phyloP scores from a whole-genome alignment of 2,113 vertebrate genomes.

The Myotis brandtii region DNA sequence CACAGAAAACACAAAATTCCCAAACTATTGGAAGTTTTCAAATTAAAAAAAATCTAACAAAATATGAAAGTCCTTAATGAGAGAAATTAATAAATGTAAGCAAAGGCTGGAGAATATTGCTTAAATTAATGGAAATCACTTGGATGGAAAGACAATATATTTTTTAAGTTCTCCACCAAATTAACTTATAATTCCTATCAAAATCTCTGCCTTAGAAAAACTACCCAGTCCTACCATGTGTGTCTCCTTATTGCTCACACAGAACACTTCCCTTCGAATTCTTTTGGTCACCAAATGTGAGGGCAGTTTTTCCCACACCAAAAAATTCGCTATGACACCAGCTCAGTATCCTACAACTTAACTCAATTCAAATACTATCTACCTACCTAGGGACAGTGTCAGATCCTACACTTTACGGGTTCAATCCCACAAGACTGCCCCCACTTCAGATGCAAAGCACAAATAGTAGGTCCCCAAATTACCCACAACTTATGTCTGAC shows the following conservation, averaged over 20 bases:
- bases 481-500: neutral
- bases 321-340: neutral
- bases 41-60: neutral
- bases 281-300: neutral
- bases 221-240: neutral
- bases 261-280: neutral
- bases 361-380: neutral
- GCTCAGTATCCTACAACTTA: neutral
- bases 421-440: neutral
- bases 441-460: neutral
- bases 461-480: neutral
- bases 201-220: neutral
- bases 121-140: neutral
- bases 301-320: neutral
- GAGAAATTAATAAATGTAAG: neutral
- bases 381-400: neutral
- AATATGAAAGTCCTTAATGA: neutral
- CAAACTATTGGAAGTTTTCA: neutral
- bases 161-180: neutral
- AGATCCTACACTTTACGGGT: too few relatives aligned
- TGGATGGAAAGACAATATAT: neutral
- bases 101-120: neutral
- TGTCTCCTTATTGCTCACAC: neutral
- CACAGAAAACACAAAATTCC: conserved; percentile 6
- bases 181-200: neutral